Evolutionary conservation across 2,113 vertebrate genomes (phyloP).

Genomic region (Bubo blakistoni): DNA sequence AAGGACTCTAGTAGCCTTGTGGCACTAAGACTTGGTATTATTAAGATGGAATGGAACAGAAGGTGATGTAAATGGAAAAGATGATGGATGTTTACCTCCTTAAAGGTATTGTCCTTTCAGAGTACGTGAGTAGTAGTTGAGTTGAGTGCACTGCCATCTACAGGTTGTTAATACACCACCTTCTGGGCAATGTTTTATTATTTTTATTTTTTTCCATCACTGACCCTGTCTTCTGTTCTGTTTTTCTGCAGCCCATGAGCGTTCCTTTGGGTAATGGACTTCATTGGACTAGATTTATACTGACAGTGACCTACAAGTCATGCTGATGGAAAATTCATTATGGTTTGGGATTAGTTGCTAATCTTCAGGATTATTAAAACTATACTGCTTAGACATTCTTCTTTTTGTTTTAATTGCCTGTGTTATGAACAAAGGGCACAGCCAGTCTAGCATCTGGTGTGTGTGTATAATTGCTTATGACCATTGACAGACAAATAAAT

Average conservation of each 20-base stretch:
- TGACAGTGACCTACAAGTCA: background rate
- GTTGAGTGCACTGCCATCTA: slow-evolving; percentile 50
- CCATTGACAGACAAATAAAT: slow-evolving; percentile 51
- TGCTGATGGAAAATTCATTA: slow-evolving; percentile 62
- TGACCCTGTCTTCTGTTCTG: background rate
- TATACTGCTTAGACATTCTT: slow-evolving; percentile 24
- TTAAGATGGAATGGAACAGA: background rate
- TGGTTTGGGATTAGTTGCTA: slow-evolving; percentile 49
- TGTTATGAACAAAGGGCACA: slow-evolving; percentile 15
- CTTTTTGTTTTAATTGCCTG: slow-evolving; percentile 53
- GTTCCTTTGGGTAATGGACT: background rate
- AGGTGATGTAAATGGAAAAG: background rate
- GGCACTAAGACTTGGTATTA: background rate
- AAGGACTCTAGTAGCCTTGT: background rate
- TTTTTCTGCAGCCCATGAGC: background rate
- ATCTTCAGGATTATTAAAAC: slow-evolving; percentile 54
- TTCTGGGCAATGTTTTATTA: background rate
- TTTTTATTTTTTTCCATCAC: background rate
- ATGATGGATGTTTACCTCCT: background rate
- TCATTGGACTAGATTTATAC: slow-evolving; percentile 9
- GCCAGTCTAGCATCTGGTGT: slow-evolving; percentile 28
- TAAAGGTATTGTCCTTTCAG: background rate
- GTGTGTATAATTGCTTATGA: background rate
- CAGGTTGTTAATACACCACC: background rate
- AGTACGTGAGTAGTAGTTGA: background rate